Evolutionary conservation across 2,113 vertebrate genomes (phyloP).

Genomic region (Chunga burmeisteri): DNA sequence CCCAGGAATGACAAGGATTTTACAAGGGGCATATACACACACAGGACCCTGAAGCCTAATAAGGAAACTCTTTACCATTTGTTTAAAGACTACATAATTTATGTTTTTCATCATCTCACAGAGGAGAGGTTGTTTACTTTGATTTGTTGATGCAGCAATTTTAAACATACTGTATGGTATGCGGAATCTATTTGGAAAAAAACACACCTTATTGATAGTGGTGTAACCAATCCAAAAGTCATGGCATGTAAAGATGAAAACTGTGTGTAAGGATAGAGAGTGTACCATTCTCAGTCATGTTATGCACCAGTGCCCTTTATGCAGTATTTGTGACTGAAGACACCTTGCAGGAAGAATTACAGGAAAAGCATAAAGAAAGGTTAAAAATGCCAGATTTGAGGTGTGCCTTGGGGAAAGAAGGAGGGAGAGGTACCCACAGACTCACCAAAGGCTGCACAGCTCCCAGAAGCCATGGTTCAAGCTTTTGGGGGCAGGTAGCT

Average conservation of each 20-base stretch:
- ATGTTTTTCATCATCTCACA: slow-evolving; percentile 67
- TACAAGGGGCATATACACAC: slow-evolving; percentile 67
- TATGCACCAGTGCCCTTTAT: neutral
- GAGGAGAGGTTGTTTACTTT: slow-evolving; percentile 59
- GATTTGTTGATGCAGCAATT: slow-evolving; percentile 69
- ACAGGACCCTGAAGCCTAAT: slow-evolving; percentile 69
- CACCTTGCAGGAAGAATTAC: neutral
- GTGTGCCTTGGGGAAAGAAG: neutral
- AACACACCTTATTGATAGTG: neutral
- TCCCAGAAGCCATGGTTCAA: neutral
- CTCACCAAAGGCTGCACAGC: neutral
- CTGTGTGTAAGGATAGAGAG: neutral
- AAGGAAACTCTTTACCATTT: slow-evolving; percentile 72
- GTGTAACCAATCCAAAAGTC: neutral
- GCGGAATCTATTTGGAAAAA: neutral
- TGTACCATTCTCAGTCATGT: neutral
- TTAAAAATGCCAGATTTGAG: neutral
- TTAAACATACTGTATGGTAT: slow-evolving; percentile 38
- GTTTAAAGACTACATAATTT: slow-evolving; percentile 74
- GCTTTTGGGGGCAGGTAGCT: neutral
- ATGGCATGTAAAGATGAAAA: neutral
- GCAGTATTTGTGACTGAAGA: neutral
- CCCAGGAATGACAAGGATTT: slow-evolving; percentile 64
- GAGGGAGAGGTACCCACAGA: neutral
- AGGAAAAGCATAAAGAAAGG: neutral